Percentiles rank a stretch among this genome's conserved stretches.
Evolutionary conservation across 2,113 vertebrate species (phyloP).

Genomic region (Eleginops maclovinus): DNA sequence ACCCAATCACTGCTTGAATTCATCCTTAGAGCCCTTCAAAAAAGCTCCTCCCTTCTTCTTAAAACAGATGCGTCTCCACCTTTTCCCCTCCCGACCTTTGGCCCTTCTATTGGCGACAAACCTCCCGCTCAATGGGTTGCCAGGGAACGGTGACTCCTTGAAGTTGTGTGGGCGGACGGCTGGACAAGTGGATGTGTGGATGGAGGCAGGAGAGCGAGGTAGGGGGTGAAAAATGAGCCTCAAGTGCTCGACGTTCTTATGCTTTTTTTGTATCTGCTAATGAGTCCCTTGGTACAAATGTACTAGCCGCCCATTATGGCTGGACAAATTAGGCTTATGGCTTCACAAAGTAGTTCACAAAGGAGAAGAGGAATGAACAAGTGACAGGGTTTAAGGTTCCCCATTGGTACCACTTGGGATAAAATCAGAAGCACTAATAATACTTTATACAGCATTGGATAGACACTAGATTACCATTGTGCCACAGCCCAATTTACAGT

Average conservation of each 20-base stretch:
- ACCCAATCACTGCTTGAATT: slow-evolving; percentile 22
- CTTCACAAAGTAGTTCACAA: too few species aligned
- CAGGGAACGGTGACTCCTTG: slow-evolving; percentile 62
- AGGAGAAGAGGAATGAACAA: not conserved
- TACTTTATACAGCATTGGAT: not conserved
- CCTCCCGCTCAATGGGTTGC: slow-evolving; percentile 45
- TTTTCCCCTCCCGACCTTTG: not conserved
- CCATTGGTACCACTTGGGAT: too few species aligned
- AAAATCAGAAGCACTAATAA: not conserved
- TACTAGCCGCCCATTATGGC: not conserved
- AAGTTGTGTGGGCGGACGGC: slow-evolving; percentile 37
- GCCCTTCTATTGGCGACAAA: not conserved
- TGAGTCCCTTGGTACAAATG: slow-evolving; percentile 10
- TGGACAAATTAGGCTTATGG: too few species aligned
- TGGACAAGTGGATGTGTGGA: slow-evolving; percentile 50
- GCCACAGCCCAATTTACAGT: not conserved
- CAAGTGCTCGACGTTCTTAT: slow-evolving; percentile 9
- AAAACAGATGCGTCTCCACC: slow-evolving; percentile 5
- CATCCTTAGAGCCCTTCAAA: slow-evolving; percentile 1
- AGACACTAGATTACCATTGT: not conserved
- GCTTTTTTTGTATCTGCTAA: slow-evolving; percentile 34
- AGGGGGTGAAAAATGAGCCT: slow-evolving; percentile 27
- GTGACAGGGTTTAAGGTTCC: not conserved
- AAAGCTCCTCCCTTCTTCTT: not conserved
- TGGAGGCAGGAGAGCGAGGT: slow-evolving; percentile 28